Base-by-base conservation (phyloP, 1,140 invertebrate genomes). In the Tetragonula clypearis region DNA sequence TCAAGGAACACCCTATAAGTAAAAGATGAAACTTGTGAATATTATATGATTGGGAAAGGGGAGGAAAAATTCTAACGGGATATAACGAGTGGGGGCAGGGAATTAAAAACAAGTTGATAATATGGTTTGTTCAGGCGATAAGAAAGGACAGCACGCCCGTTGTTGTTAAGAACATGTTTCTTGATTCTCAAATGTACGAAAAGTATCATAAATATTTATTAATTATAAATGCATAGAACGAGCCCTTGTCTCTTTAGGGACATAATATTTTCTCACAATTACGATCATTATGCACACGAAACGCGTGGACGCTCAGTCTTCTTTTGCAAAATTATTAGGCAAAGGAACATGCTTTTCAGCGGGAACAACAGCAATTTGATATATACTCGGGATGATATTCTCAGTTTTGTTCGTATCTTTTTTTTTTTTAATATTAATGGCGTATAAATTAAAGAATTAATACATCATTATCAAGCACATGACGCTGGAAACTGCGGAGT, bases 31-130 rank as follows among this genome's bases (percentile, higher is more conserved):
- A 90, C 82, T 85, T 76, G 56, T 79, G 30, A 83, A 79, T 35
- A 82, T 78, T 60, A 19, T 73, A 82, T 56, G 86, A 86, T 90
- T 86, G 81, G 6, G 65, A 88, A 88, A 87, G 81, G 85, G 88
- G 68, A 85, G 62, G 80, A 88, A 86, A 89, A 86, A 86, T 82
- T 84, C 62, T 62, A 65, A 60, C n/a, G 77, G 58, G 71, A 23
- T 56, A 55, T 11, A 71, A 77, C n/a, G 15, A 71, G 74, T 26
- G 82, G 85, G 68, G 75, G 23, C 53, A 58, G 17, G 23, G 49
- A 79, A 53, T 86, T 84, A 62, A 84, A 86, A 86, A 86, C 82
- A 86, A 75, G 75, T 84, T 84, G 85, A 86, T 86, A 86, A 68
- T 73, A 65, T 41, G 73, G 73, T 65, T 83, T 65, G 58, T 84